Percentiles rank a stretch among this genome's conserved stretches.
Evolutionary conservation across 2,797 vertebrate genomes (phyloP).

Genomic region (Nothura maculosa): DNA sequence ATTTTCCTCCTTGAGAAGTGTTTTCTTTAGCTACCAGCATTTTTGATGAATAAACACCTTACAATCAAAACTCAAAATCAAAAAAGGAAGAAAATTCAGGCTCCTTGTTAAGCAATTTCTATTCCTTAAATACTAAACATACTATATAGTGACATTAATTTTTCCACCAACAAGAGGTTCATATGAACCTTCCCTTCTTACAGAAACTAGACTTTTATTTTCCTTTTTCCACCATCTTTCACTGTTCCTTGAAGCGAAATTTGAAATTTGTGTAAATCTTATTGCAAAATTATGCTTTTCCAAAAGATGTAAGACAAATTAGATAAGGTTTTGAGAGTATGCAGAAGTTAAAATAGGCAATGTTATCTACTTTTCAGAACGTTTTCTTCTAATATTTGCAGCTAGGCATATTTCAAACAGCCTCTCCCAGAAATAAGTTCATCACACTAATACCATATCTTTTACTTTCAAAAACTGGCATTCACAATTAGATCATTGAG

Average conservation of each 20-base stretch:
- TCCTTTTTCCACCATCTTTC: background rate
- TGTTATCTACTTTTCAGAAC: background rate
- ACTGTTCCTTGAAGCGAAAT: background rate
- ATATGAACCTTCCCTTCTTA: background rate
- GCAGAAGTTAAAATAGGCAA: background rate
- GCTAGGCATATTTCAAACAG: background rate
- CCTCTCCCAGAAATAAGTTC: background rate
- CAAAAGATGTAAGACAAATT: background rate
- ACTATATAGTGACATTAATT: background rate
- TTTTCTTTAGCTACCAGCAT: background rate
- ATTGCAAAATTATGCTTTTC: background rate
- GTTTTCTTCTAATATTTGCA: background rate
- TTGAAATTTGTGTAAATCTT: background rate
- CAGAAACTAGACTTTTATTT: background rate
- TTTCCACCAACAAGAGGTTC: background rate
- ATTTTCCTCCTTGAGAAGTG: background rate
- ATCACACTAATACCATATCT: background rate
- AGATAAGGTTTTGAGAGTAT: background rate
- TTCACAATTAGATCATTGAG: background rate
- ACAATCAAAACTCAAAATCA: background rate
- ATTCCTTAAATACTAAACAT: background rate
- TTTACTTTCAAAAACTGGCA: background rate
- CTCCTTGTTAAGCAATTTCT: background rate
- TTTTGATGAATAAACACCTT: background rate
- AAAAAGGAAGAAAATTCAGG: background rate